These are phyloP conservation scores for Drepanosiphum platanoidis DNA, from an alignment of 2,888 invertebrate species.

Conservation along the genomic window DNA sequence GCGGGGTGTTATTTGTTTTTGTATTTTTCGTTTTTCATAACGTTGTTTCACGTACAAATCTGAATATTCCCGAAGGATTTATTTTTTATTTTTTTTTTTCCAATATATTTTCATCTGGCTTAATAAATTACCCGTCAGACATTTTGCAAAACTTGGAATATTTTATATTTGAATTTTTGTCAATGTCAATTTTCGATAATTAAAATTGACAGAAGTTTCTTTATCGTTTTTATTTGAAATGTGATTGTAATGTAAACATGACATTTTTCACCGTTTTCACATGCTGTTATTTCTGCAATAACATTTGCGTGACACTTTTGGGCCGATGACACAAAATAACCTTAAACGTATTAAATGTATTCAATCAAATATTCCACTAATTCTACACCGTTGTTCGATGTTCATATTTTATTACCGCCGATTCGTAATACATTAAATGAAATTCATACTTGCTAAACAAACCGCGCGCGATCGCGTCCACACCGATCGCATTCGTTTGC, in stretches of 20 bases:
- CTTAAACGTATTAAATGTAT: neutral
- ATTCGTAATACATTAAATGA: too few relatives aligned
- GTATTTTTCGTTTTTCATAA: neutral
- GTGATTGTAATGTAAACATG: neutral
- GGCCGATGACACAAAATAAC: neutral
- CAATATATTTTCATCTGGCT: conserved; percentile 3
- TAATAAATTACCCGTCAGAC: conserved; percentile 1
- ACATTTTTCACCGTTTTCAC: neutral
- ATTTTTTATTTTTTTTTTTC: too few relatives aligned
- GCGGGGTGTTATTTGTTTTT: neutral
- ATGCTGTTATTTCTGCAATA: neutral
- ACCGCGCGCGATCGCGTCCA: too few relatives aligned
- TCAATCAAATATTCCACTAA: neutral
- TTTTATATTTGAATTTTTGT: neutral
- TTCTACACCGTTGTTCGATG: too few relatives aligned
- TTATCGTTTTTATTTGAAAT: neutral
- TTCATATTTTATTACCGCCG: too few relatives aligned
- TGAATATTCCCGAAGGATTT: neutral
- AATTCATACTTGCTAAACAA: too few relatives aligned
- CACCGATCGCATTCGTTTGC: too few relatives aligned
- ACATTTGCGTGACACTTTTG: neutral
- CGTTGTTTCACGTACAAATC: neutral
- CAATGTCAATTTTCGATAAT: conserved; percentile 3
- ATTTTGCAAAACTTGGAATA: neutral
- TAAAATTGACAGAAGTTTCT: neutral